Percentiles rank a stretch among this genome's conserved stretches.
Conservation (phyloP, 2,113 vertebrate species). For the Terrapene triunguis region DNA sequence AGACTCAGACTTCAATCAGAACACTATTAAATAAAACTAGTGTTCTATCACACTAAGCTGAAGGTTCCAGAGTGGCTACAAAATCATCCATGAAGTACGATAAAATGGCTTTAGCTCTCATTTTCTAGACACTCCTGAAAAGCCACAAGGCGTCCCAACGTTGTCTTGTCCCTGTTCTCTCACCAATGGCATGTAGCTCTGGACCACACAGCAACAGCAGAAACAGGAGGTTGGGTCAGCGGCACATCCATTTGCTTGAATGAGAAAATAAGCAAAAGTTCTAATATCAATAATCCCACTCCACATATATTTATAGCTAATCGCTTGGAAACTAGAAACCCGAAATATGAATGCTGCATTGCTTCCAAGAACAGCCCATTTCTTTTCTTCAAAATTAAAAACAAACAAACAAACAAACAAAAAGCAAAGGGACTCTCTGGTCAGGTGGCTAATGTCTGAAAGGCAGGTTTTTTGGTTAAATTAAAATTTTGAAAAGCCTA, state of each 20-base stretch:
- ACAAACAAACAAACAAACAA: background rate
- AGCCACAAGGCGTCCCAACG: background rate
- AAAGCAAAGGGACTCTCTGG: background rate
- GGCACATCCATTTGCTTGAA: background rate
- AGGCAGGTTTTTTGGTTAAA: background rate
- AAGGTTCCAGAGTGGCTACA: background rate
- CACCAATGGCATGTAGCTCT: background rate
- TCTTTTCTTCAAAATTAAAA: background rate
- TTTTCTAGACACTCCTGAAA: background rate
- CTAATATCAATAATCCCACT: background rate
- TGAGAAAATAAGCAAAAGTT: background rate
- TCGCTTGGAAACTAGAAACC: background rate
- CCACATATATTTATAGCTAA: background rate
- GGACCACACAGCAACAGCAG: background rate
- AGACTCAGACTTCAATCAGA: background rate
- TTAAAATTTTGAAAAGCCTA: background rate
- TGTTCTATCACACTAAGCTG: background rate
- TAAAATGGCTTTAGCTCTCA: background rate
- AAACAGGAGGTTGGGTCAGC: background rate
- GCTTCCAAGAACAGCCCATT: background rate
- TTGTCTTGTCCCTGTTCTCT: background rate
- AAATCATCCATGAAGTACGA: background rate
- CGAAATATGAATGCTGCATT: background rate
- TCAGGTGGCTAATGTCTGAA: background rate
- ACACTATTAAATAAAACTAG: background rate